These are phyloP conservation scores for Myripristis jacobus DNA, from an alignment of 2,797 vertebrate species.

Conservation along the genomic window DNA sequence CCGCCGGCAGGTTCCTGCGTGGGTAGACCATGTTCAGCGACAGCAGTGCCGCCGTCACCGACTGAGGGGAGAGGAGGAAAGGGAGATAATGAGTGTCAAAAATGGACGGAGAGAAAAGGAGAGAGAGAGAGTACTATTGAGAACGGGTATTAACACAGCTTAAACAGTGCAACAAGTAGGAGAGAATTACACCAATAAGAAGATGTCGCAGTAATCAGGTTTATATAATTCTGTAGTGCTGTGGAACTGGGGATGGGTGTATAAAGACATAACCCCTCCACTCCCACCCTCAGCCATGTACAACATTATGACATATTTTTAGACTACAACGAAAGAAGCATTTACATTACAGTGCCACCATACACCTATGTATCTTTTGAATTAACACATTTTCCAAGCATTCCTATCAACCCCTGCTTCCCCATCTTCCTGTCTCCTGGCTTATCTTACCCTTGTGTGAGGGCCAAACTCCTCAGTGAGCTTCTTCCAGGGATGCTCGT, in stretches of 20 bases:
- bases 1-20: slow-evolving; percentile 89
- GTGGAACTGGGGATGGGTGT: too few species aligned
- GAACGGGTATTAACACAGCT: not conserved
- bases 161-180: not conserved
- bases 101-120: not conserved
- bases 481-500: slow-evolving; percentile 93
- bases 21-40: slow-evolving; percentile 88
- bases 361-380: not conserved
- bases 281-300: too few species aligned
- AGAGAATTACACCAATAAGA: too few species aligned
- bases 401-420: not conserved
- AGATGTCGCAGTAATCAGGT: too few species aligned
- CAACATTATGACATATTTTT: too few species aligned
- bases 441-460: slow-evolving; percentile 87
- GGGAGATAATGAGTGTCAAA: not conserved
- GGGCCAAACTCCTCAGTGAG: slow-evolving; percentile 94
- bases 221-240: too few species aligned
- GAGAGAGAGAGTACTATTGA: not conserved
- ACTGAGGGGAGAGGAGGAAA: slow-evolving; percentile 71
- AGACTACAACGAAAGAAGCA: too few species aligned
- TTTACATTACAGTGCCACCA: too few species aligned
- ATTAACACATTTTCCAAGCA: not conserved
- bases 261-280: too few species aligned
- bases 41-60: slow-evolving; percentile 90
- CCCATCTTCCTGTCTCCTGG: not conserved